These are phyloP conservation scores for Caenorhabditis parvicauda DNA, from an alignment of 2,888 invertebrate species.

Conservation along the genomic window DNA sequence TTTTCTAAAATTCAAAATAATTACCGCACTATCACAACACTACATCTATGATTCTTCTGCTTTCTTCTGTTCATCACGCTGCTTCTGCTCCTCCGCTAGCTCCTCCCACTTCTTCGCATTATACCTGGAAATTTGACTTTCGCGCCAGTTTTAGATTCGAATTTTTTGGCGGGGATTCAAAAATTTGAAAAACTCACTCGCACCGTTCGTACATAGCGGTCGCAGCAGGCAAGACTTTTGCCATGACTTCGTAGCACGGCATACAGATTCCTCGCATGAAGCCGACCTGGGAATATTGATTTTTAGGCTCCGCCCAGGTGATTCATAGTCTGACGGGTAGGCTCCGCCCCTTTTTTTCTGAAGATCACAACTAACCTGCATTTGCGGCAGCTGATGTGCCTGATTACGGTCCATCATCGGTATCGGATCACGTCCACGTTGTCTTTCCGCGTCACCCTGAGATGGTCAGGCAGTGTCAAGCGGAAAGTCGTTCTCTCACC, in stretches of 20 bases:
- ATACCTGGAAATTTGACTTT: constrained; percentile 60
- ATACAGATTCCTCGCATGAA: constrained; percentile 79
- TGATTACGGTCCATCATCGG: constrained; percentile 80
- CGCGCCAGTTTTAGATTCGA: too few species aligned
- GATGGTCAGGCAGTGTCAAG: too few species aligned
- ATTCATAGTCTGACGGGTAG: background rate
- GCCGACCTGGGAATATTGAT: constrained; percentile 68
- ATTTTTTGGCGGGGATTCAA: background rate
- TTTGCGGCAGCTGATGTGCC: constrained; percentile 75
- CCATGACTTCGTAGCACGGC: constrained; percentile 76
- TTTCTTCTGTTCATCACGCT: constrained; percentile 7
- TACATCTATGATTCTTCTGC: background rate
- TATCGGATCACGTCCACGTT: constrained; percentile 73
- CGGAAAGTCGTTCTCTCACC: constrained; percentile 53
- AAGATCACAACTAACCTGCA: constrained; percentile 69
- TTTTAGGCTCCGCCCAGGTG: background rate
- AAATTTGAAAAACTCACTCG: constrained; percentile 23
- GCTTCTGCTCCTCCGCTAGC: constrained; percentile 64
- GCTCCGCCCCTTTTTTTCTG: background rate
- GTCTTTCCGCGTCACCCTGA: constrained; percentile 73
- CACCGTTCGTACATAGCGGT: constrained; percentile 70
- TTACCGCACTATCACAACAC: background rate
- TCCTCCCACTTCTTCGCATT: constrained; percentile 72
- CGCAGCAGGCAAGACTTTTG: constrained; percentile 74
- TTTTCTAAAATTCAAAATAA: background rate